A percentile compares a stretch with the other conserved stretches of the same genome.
phyloP scores from a whole-genome alignment of 35 echinoderm and acorn worm genomes.

The Stichopus chloronotus region DNA sequence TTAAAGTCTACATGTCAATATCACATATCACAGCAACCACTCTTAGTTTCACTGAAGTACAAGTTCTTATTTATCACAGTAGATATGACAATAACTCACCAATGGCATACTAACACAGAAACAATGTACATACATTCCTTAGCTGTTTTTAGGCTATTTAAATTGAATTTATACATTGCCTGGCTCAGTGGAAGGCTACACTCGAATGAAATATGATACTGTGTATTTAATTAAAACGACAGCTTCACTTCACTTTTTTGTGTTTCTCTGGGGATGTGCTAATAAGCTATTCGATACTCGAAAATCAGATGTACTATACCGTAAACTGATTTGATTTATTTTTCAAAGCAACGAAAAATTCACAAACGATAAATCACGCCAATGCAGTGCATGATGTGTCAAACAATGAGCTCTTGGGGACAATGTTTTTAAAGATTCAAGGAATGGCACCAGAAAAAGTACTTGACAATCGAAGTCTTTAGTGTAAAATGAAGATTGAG shows the following conservation, averaged over 20 bases:
- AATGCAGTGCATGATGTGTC: background rate
- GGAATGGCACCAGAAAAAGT: too few relatives aligned
- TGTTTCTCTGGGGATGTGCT: background rate
- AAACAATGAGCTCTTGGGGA: background rate
- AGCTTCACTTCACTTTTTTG: background rate
- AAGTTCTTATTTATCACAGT: background rate
- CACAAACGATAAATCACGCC: background rate
- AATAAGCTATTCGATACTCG: background rate
- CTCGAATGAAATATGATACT: background rate
- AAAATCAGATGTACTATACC: background rate
- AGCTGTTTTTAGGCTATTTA: background rate
- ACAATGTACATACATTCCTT: background rate
- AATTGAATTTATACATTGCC: background rate
- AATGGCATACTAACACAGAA: background rate
- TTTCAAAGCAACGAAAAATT: background rate
- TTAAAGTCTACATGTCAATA: background rate
- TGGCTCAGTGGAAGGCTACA: background rate
- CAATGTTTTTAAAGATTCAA: too few relatives aligned
- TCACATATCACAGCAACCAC: background rate
- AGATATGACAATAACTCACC: background rate
- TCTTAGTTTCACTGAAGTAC: background rate
- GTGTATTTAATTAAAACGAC: background rate
- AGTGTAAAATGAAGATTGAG: too few relatives aligned
- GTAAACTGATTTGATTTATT: background rate
- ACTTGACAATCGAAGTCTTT: too few relatives aligned